A percentile compares a stretch with the other conserved stretches of the same genome.
These are phyloP conservation scores for Drosophila mettleri DNA, from an alignment of 2,888 invertebrate genomes.

Conservation along the genomic window DNA sequence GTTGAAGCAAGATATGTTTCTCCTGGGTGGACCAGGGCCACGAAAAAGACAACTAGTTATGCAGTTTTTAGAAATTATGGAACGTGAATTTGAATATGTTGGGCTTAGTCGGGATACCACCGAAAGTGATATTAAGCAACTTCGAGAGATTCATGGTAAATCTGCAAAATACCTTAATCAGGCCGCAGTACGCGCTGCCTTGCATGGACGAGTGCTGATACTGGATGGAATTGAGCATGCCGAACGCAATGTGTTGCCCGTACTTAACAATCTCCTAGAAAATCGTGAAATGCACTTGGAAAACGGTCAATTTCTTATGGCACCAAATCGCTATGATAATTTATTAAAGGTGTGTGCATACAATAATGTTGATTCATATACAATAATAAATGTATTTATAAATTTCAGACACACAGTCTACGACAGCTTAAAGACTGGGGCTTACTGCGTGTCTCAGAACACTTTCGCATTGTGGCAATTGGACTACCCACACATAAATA, in stretches of 20 bases:
- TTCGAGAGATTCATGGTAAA: slow-evolving; percentile 94
- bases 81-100: slow-evolving; percentile 96
- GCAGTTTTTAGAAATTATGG: slow-evolving; percentile 94
- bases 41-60: slow-evolving; percentile 92
- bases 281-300: slow-evolving; percentile 99
- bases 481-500: slow-evolving; percentile 95
- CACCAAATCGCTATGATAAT: slow-evolving; percentile 95
- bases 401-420: slow-evolving; percentile 89
- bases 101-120: slow-evolving; percentile 97
- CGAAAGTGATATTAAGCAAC: slow-evolving; percentile 97
- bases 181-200: slow-evolving; percentile 97
- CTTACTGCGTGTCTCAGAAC: slow-evolving; percentile 95
- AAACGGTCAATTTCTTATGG: slow-evolving; percentile 97
- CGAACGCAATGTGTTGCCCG: slow-evolving; percentile 97
- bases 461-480: slow-evolving; percentile 96
- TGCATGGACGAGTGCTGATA: slow-evolving; percentile 93
- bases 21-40: slow-evolving; percentile 96
- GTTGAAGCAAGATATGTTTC: slow-evolving; percentile 97
- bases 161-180: slow-evolving; percentile 97
- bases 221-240: slow-evolving; percentile 99
- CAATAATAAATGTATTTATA: neutral
- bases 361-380: neutral
- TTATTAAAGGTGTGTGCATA: slow-evolving; percentile 89
- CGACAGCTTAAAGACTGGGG: slow-evolving; percentile 94
- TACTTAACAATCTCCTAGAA: slow-evolving; percentile 97